These are phyloP conservation scores for Theonella swinhoei DNA, from an alignment of 37 sponge, comb jelly and placozoan species.

Conservation along the genomic window DNA sequence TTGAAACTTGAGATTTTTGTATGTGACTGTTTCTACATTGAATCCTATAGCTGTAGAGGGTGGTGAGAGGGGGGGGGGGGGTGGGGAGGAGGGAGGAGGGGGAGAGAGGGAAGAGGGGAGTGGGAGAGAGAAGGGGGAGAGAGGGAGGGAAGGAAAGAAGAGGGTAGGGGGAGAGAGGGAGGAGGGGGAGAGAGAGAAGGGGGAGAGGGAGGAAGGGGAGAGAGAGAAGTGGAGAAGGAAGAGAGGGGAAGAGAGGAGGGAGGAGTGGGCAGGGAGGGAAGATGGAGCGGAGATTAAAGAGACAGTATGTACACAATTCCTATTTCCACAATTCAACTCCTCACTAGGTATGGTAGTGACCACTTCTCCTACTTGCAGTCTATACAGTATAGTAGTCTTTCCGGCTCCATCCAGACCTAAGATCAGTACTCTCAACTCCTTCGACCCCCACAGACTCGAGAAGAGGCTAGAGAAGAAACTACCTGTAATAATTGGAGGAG, in stretches of 20 bases:
- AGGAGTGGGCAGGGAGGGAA: no score
- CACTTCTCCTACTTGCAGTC: slow-evolving; percentile 98
- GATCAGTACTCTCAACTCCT: slow-evolving; percentile 91
- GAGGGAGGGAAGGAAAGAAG: background rate
- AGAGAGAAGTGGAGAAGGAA: no score
- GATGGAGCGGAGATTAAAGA: no score
- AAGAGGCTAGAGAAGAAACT: slow-evolving; percentile 91
- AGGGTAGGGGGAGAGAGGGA: no score
- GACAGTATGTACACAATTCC: no score
- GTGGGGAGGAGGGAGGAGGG: background rate
- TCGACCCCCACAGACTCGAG: slow-evolving; percentile 87
- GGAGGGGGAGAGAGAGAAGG: no score
- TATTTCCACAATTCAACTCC: no score
- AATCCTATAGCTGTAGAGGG: slow-evolving; percentile 92
- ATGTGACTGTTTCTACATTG: slow-evolving; percentile 98
- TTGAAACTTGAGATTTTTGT: slow-evolving; percentile 98
- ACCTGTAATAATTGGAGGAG: slow-evolving; percentile 53
- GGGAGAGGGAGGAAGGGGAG: no score
- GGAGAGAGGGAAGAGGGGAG: background rate
- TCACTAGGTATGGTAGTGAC: slow-evolving; percentile 99
- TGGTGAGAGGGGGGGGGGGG: background rate
- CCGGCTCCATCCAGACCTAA: slow-evolving; percentile 99
- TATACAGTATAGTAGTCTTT: slow-evolving; percentile 97
- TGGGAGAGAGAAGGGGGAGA: background rate
- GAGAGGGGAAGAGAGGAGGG: no score